Base-by-base conservation (phyloP, 2,113 vertebrate species). In the Rhinoderma darwinii region DNA sequence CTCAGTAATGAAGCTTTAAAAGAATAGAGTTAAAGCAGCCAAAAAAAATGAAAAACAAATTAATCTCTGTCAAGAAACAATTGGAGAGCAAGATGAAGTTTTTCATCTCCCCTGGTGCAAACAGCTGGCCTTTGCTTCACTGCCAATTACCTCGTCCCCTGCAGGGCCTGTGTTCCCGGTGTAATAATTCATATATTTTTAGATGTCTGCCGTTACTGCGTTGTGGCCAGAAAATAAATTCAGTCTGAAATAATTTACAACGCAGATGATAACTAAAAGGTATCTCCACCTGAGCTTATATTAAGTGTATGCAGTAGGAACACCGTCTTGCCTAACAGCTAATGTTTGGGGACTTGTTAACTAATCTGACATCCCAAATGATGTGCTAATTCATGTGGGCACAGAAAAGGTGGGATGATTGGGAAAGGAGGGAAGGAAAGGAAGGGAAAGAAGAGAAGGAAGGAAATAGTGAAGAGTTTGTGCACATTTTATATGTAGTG, bases 101-200 rank as follows among this genome's bases (percentile, higher is more conserved):
- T 80, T 70, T 54, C 61, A 70, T 43, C 75, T 84, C 43, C 32
- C 61, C 41, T 72, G 76, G 61, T 37, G 61, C 84, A 79, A 86
- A 86, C 56, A 51, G 43, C 84, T 86, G 84, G 44, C 75, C 84
- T 70, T 25, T 27, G 75, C 32, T 51, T 70, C 59, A 86, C 59
- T 86, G 84, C 61, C 84, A 86, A 79, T 86, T 86, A 86, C 75
- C 76, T 70, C 10, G 32, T 79, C 75, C 44, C 84, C 84, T 86
- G 75, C 61, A 54, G 84, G 59, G 75, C 61, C 84, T 37, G 41
- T 77, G 75, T 86, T 79, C 84, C 44, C 37, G n/a, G 30, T 15
- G 32, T 86, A 79, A 70, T 41, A 86, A 86, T 79, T 86, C 75
- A 68, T 79, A 86, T 72, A 86, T 86, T 86, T 86, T 86, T 86